phyloP scores from a whole-genome alignment of 2,797 vertebrate genomes.

The Paguma larvata region DNA sequence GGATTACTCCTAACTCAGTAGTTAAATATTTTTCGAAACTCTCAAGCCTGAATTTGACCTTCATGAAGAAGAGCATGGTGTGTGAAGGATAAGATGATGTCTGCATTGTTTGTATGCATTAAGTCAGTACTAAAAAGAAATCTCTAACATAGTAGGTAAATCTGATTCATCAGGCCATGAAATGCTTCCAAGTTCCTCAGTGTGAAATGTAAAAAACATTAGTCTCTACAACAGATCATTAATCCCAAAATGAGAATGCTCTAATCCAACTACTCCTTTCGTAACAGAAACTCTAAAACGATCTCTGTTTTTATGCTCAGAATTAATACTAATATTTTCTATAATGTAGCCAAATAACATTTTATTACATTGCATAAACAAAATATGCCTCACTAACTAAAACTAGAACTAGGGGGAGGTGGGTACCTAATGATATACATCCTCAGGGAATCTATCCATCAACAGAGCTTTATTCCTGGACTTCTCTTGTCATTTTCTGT shows the following conservation, averaged over 20 bases:
- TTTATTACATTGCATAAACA: slow-evolving; percentile 23
- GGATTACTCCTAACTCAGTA: slow-evolving; percentile 2
- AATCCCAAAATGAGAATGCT: slow-evolving; percentile 16
- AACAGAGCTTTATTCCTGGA: background rate
- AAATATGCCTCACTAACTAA: background rate
- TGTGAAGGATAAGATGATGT: background rate
- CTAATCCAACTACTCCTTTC: background rate
- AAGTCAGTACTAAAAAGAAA: background rate
- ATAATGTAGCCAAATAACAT: slow-evolving; percentile 1
- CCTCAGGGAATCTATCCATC: background rate
- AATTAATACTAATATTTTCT: slow-evolving; percentile 48
- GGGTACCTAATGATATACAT: background rate
- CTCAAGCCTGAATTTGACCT: slow-evolving; percentile 29
- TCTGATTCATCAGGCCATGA: background rate
- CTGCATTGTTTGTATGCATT: background rate
- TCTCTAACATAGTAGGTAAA: background rate
- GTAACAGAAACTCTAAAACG: slow-evolving; percentile 35
- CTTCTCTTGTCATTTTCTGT: slow-evolving; percentile 45
- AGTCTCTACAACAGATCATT: background rate
- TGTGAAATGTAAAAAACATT: slow-evolving; percentile 36
- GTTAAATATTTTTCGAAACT: slow-evolving; percentile 20
- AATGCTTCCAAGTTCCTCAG: background rate
- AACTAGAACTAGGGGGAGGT: background rate
- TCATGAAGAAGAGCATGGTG: background rate
- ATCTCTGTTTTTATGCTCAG: background rate